phyloP scores from a whole-genome alignment of 1,140 invertebrate species.

The Ceratina australensis region DNA sequence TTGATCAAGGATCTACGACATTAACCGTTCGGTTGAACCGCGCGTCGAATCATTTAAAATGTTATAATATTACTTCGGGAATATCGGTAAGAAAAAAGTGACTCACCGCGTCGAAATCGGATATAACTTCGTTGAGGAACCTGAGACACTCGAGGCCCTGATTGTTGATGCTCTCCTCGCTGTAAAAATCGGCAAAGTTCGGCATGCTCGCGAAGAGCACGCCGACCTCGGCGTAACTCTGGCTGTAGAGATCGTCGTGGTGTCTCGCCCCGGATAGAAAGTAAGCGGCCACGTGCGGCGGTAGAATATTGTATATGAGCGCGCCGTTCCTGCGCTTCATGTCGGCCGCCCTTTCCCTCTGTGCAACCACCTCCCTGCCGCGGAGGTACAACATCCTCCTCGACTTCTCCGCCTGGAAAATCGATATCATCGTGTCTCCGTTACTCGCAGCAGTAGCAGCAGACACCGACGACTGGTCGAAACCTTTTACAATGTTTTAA shows the following conservation, averaged over 20 bases:
- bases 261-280: slow-evolving; percentile 91
- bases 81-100: no score
- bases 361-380: slow-evolving; percentile 86
- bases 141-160: slow-evolving; percentile 97
- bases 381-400: slow-evolving; percentile 88
- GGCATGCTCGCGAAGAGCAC: slow-evolving; percentile 97
- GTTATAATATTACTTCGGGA: no score
- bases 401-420: slow-evolving; percentile 86
- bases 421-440: neutral
- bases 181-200: slow-evolving; percentile 96
- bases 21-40: neutral
- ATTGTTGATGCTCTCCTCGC: slow-evolving; percentile 97
- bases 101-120: slow-evolving; percentile 96
- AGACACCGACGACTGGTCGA: no score
- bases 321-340: slow-evolving; percentile 93
- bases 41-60: no score
- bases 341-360: slow-evolving; percentile 91
- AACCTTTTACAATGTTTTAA: no score
- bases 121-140: slow-evolving; percentile 98
- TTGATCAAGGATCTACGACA: slow-evolving; percentile 87
- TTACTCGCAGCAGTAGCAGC: no score
- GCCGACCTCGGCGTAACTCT: slow-evolving; percentile 95
- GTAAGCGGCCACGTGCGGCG: slow-evolving; percentile 94
- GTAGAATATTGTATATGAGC: slow-evolving; percentile 92
- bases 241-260: slow-evolving; percentile 94